Percentiles rank a stretch among this genome's conserved stretches.
phyloP scores from a whole-genome alignment of 2,797 vertebrate genomes.

The Sebastes vulpes region DNA sequence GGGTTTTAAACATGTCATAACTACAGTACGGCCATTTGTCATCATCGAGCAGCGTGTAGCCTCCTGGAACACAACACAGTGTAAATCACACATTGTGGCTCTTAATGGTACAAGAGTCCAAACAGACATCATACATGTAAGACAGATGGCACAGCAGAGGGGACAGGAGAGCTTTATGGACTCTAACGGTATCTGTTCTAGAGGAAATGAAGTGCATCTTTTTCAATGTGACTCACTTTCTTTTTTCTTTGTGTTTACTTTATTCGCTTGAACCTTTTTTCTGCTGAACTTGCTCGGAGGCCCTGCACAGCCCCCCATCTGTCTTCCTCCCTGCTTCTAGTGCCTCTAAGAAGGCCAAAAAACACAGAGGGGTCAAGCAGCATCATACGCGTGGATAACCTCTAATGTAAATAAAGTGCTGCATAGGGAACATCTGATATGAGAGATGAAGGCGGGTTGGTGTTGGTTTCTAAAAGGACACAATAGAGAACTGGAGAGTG shows the following conservation, averaged over 20 bases:
- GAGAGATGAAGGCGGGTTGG: slow-evolving; percentile 15
- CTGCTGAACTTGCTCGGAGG: slow-evolving; percentile 32
- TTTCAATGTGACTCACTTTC: slow-evolving; percentile 38
- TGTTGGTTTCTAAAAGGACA: neutral
- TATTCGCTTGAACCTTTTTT: slow-evolving; percentile 19
- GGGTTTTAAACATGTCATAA: slow-evolving; percentile 72
- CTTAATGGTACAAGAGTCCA: slow-evolving; percentile 51
- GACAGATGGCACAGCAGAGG: slow-evolving; percentile 35
- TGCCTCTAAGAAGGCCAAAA: slow-evolving; percentile 33
- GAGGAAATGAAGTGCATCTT: slow-evolving; percentile 42
- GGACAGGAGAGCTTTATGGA: slow-evolving; percentile 17
- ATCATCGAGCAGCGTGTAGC: slow-evolving; percentile 17
- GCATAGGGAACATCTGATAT: slow-evolving; percentile 30
- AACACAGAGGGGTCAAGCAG: slow-evolving; percentile 47
- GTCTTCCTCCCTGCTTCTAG: slow-evolving; percentile 31
- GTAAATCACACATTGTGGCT: slow-evolving; percentile 58
- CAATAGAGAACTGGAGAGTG: neutral
- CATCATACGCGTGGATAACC: slow-evolving; percentile 29
- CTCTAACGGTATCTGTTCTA: slow-evolving; percentile 38
- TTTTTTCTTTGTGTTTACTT: slow-evolving; percentile 31
- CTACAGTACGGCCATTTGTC: slow-evolving; percentile 49
- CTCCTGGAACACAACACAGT: slow-evolving; percentile 11
- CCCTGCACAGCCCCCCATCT: slow-evolving; percentile 9
- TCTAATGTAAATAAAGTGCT: slow-evolving; percentile 33
- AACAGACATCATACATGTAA: slow-evolving; percentile 48